Evolutionary conservation across 2,888 invertebrate genomes (phyloP).

Genomic region (Pristionchus entomophagus): DNA sequence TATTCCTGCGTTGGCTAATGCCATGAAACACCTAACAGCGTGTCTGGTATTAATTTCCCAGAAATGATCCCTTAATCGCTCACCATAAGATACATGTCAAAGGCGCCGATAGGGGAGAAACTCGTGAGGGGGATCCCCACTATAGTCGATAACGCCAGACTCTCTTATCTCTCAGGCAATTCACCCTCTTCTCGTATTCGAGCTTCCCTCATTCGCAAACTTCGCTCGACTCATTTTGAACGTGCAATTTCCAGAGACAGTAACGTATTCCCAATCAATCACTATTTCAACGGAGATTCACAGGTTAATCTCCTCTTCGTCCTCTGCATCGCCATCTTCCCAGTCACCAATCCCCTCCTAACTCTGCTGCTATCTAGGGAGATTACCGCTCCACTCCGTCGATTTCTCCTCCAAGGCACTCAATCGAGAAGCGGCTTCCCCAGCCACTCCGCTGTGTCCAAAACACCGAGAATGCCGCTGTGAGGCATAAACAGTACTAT

Average conservation of each 20-base stretch:
- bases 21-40: too few species aligned
- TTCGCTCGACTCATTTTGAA: background rate
- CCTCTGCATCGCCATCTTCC: background rate
- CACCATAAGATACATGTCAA: too few species aligned
- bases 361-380: conserved; percentile 17
- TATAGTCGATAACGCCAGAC: too few species aligned
- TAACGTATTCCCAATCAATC: background rate
- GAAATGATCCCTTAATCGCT: too few species aligned
- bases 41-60: too few species aligned
- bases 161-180: too few species aligned
- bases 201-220: background rate
- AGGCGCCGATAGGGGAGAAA: too few species aligned
- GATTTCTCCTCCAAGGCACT: background rate
- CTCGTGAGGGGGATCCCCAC: too few species aligned
- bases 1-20: too few species aligned
- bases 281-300: background rate
- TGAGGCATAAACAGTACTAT: too few species aligned
- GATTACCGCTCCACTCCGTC: background rate
- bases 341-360: conserved; percentile 21
- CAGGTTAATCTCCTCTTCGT: background rate
- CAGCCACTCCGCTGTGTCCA: background rate
- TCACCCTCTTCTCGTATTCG: background rate
- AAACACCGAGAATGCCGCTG: background rate
- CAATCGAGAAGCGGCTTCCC: background rate
- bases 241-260: background rate